A percentile compares a stretch with the other conserved stretches of the same genome.
Evolutionary conservation across 1,140 invertebrate species (phyloP).

Genomic region (Heliconius eleuchia): DNA sequence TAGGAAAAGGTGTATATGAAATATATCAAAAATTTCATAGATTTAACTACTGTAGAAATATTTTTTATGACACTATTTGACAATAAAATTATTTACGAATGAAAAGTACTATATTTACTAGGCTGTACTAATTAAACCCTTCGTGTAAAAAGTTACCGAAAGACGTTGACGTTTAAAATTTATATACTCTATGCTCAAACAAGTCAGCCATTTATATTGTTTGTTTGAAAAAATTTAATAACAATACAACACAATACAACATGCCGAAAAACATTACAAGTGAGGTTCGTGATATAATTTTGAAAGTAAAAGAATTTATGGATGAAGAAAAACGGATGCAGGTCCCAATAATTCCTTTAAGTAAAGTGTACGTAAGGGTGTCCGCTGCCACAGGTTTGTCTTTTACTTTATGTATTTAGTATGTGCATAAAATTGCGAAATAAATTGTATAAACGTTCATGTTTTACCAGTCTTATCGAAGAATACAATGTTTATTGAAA

Average conservation of each 20-base stretch:
- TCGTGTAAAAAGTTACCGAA: background rate
- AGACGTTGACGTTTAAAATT: background rate
- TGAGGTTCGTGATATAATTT: constrained; percentile 75
- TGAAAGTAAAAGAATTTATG: constrained; percentile 78
- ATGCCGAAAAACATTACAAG: constrained; percentile 78
- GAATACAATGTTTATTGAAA: background rate
- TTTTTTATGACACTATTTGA: too few relatives aligned
- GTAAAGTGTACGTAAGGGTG: constrained; percentile 74
- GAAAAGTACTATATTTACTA: background rate
- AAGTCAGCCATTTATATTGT: constrained; percentile 33
- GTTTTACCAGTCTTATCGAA: background rate
- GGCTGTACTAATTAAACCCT: background rate
- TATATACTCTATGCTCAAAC: constrained; percentile 8
- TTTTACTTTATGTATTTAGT: constrained; percentile 8
- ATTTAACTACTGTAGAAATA: background rate
- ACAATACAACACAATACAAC: constrained; percentile 25
- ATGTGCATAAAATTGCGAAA: background rate
- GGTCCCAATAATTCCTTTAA: constrained; percentile 74
- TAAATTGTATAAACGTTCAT: background rate
- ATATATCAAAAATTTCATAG: too few relatives aligned
- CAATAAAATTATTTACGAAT: too few relatives aligned
- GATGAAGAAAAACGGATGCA: constrained; percentile 77
- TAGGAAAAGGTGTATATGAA: too few relatives aligned
- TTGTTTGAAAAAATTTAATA: constrained; percentile 38
- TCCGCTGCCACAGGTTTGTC: constrained; percentile 68